phyloP scores from a whole-genome alignment of 2,113 vertebrate species.

The Nyctereutes procyonoides region DNA sequence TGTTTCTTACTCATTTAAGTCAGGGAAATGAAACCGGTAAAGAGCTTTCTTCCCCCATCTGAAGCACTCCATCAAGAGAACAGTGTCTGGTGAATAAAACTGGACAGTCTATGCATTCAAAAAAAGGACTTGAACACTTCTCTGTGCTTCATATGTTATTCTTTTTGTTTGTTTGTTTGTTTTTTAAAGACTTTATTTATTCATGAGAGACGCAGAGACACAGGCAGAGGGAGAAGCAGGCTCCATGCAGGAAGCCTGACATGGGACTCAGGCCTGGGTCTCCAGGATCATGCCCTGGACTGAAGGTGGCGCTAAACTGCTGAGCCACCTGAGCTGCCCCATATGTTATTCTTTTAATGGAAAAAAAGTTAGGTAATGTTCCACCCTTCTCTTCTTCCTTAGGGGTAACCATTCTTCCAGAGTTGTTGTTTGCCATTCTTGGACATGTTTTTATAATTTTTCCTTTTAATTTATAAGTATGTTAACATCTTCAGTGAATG shows the following conservation, averaged over 20 bases:
- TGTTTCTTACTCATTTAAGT: constrained; percentile 76
- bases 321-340: neutral
- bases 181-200: too few relatives aligned
- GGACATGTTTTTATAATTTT: neutral
- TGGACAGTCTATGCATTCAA: constrained; percentile 66
- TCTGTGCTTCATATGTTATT: neutral
- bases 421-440: neutral
- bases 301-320: too few relatives aligned
- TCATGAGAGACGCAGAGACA: too few relatives aligned
- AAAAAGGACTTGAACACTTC: neutral
- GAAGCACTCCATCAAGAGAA: constrained; percentile 79
- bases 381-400: neutral
- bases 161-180: too few relatives aligned
- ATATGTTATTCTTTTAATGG: neutral
- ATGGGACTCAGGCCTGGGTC: too few relatives aligned
- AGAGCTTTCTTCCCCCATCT: constrained; percentile 74
- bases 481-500: neutral
- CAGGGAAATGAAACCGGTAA: constrained; percentile 78
- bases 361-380: neutral
- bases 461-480: neutral
- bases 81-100: constrained; percentile 68
- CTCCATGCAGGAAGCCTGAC: too few relatives aligned
- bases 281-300: too few relatives aligned
- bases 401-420: neutral
- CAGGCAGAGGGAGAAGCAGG: too few relatives aligned